A percentile compares a stretch with the other conserved stretches of the same genome.
Conservation (phyloP, 2,113 vertebrate species). For the Tamias sibiricus region DNA sequence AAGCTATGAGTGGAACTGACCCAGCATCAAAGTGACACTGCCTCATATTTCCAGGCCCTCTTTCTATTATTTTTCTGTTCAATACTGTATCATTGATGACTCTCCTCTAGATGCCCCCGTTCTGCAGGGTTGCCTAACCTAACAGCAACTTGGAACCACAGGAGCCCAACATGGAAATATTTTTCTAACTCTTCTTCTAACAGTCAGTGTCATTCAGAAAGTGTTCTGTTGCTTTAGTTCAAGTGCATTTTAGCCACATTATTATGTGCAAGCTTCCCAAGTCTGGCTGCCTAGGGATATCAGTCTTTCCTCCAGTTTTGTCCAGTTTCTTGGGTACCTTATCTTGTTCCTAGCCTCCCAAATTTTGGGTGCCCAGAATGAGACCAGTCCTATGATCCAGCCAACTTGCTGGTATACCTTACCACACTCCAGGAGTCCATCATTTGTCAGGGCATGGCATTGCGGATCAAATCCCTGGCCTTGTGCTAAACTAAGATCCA, state of each 20-base stretch:
- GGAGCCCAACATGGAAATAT: background rate
- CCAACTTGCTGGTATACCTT: background rate
- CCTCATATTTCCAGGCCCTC: background rate
- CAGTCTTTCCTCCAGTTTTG: background rate
- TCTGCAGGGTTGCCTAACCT: background rate
- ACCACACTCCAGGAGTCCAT: background rate
- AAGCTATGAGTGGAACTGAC: background rate
- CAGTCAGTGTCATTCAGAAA: background rate
- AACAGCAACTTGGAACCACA: background rate
- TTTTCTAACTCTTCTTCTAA: background rate
- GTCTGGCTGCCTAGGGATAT: background rate
- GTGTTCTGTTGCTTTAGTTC: background rate
- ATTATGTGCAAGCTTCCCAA: background rate
- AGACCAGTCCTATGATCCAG: background rate
- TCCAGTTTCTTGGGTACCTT: background rate
- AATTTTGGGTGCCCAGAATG: background rate
- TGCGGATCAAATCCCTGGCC: background rate
- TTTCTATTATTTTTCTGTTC: background rate
- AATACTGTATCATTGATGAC: background rate
- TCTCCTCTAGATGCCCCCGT: background rate
- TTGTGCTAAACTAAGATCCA: background rate
- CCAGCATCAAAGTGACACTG: background rate
- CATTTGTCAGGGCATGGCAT: background rate
- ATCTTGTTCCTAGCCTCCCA: background rate
- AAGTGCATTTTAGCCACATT: background rate